Evolutionary conservation across 2,888 invertebrate genomes (phyloP).

Genomic region (Unio delphinus): DNA sequence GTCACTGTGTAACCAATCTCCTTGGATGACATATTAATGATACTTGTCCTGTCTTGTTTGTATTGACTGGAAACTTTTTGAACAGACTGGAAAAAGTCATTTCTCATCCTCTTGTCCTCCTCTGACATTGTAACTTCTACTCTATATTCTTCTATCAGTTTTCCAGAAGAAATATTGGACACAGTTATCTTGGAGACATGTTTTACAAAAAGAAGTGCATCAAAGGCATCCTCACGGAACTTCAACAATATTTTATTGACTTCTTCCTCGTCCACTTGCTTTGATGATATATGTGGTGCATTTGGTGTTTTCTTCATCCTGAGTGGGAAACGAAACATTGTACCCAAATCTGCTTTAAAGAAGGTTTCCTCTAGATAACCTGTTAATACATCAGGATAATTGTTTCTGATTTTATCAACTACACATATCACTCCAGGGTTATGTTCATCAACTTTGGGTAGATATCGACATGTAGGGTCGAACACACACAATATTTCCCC

Average conservation of each 20-base stretch:
- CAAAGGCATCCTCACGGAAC: conserved; percentile 14
- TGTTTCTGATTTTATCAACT: conserved; percentile 18
- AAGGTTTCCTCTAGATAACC: conserved; percentile 28
- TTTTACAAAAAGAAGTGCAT: conserved; percentile 32
- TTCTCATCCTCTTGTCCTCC: background rate
- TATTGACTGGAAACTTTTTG: background rate
- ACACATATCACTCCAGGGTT: conserved; percentile 31
- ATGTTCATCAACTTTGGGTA: conserved; percentile 34
- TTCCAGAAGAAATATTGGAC: conserved; percentile 7
- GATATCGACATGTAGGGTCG: conserved; percentile 59
- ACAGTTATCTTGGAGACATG: conserved; percentile 15
- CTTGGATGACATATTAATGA: background rate
- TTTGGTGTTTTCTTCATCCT: conserved; percentile 41
- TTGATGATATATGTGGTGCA: conserved; percentile 48
- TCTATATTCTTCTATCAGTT: conserved; percentile 1
- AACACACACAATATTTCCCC: conserved; percentile 60
- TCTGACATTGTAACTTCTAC: conserved; percentile 4
- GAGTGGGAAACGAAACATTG: conserved; percentile 41
- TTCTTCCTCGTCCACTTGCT: conserved; percentile 4
- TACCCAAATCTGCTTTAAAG: conserved; percentile 16
- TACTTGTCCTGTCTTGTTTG: background rate
- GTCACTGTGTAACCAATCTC: conserved; percentile 4
- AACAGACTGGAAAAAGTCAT: conserved; percentile 2
- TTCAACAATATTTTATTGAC: conserved; percentile 12
- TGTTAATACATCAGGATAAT: conserved; percentile 21